Evolutionary conservation across 2,888 invertebrate species (phyloP).

Genomic region (Lepidocyrtoides sp.): DNA sequence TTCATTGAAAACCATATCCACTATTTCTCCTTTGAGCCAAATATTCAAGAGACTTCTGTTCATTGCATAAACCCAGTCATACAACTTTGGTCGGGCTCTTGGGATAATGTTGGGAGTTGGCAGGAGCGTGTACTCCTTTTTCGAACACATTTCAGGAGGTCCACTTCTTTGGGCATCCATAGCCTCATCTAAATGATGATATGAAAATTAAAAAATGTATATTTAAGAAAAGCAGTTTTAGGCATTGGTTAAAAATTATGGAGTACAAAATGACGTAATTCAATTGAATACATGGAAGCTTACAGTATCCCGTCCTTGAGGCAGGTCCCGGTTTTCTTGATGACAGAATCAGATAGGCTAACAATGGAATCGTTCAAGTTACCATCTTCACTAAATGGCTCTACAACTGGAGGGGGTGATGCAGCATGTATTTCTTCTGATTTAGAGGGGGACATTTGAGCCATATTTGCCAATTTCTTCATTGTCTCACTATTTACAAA

Average conservation of each 20-base stretch:
- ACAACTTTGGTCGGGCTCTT: slow-evolving; percentile 86
- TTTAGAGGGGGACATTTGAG: not conserved
- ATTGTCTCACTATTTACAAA: slow-evolving; percentile 9
- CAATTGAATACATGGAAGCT: not conserved
- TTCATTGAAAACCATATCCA: slow-evolving; percentile 87
- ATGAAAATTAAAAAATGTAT: not conserved
- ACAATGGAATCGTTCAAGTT: not conserved
- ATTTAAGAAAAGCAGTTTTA: too few relatives aligned
- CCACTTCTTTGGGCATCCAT: slow-evolving; percentile 24
- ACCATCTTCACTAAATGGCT: not conserved
- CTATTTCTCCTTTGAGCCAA: slow-evolving; percentile 89
- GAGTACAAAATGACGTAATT: not conserved
- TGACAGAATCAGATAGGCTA: not conserved
- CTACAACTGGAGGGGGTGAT: not conserved
- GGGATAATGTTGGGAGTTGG: slow-evolving; percentile 81
- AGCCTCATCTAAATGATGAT: not conserved
- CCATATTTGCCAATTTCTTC: not conserved
- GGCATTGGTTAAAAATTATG: too few relatives aligned
- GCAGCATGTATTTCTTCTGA: not conserved
- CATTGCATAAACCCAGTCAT: slow-evolving; percentile 89
- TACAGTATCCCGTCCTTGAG: slow-evolving; percentile 50
- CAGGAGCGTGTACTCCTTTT: slow-evolving; percentile 29
- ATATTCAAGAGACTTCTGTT: slow-evolving; percentile 89
- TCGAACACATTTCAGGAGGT: slow-evolving; percentile 19
- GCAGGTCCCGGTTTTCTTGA: slow-evolving; percentile 62